Evolutionary conservation across 2,888 invertebrate genomes (phyloP).

Genomic region (Lysandra bellargus): DNA sequence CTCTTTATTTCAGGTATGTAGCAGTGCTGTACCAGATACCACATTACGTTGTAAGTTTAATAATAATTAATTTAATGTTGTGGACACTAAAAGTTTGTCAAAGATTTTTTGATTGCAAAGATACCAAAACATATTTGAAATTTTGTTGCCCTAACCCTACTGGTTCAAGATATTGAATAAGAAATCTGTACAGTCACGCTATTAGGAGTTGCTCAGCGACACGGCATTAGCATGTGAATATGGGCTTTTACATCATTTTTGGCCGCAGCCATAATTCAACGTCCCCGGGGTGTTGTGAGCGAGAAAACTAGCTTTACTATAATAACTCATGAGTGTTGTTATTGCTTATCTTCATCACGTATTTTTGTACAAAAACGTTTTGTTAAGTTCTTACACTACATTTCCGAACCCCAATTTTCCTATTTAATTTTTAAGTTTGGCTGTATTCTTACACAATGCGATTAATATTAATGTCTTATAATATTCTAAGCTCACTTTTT

Average conservation of each 20-base stretch:
- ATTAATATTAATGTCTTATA: too few species aligned
- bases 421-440: neutral
- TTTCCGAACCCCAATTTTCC: neutral
- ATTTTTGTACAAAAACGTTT: neutral
- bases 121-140: neutral
- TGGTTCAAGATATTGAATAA: slow-evolving; percentile 7
- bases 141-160: neutral
- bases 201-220: slow-evolving; percentile 37
- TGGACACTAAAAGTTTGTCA: neutral
- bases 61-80: neutral
- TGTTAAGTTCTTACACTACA: neutral
- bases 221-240: slow-evolving; percentile 48
- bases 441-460: neutral
- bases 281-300: slow-evolving; percentile 35
- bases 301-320: slow-evolving; percentile 14
- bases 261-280: slow-evolving; percentile 39
- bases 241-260: slow-evolving; percentile 45
- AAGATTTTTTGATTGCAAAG: too few species aligned
- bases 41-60: neutral
- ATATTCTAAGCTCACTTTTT: too few species aligned
- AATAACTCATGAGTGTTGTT: slow-evolving; percentile 5
- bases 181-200: slow-evolving; percentile 28
- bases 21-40: neutral
- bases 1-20: neutral
- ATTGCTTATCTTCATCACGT: neutral